phyloP scores from a whole-genome alignment of 2,888 invertebrate species.

The Parelbella ahira region DNA sequence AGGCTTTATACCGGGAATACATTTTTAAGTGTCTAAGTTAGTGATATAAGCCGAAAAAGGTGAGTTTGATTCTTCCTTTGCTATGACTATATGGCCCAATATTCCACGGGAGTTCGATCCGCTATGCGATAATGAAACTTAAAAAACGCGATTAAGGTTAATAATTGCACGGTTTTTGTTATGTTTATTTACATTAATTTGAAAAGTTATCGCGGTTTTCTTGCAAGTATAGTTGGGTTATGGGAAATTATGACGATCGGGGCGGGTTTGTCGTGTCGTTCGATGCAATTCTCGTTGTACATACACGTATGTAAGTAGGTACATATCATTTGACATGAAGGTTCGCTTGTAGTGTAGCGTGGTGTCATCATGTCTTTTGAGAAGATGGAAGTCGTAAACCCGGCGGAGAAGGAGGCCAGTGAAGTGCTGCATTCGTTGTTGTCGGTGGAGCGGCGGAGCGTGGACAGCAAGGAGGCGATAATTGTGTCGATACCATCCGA shows the following conservation, averaged over 20 bases:
- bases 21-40: slow-evolving; percentile 51
- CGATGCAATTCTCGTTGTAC: slow-evolving; percentile 56
- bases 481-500: slow-evolving; percentile 71
- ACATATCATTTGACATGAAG: slow-evolving; percentile 73
- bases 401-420: slow-evolving; percentile 86
- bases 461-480: slow-evolving; percentile 78
- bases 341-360: slow-evolving; percentile 69
- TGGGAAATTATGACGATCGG: slow-evolving; percentile 51
- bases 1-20: slow-evolving; percentile 49
- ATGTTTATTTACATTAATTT: slow-evolving; percentile 81
- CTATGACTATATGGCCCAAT: slow-evolving; percentile 82
- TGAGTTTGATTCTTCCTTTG: slow-evolving; percentile 76
- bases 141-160: slow-evolving; percentile 82
- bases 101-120: slow-evolving; percentile 82
- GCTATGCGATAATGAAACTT: slow-evolving; percentile 82
- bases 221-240: slow-evolving; percentile 52
- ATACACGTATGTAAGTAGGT: slow-evolving; percentile 69
- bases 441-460: slow-evolving; percentile 84
- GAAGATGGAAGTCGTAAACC: slow-evolving; percentile 83
- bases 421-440: slow-evolving; percentile 84
- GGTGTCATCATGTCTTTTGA: slow-evolving; percentile 67
- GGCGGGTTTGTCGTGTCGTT: slow-evolving; percentile 65
- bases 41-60: slow-evolving; percentile 63
- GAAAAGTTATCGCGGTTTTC: slow-evolving; percentile 79
- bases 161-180: slow-evolving; percentile 82